Evolutionary conservation across 2,113 vertebrate species (phyloP).

Genomic region (Brienomyrus brachyistius): DNA sequence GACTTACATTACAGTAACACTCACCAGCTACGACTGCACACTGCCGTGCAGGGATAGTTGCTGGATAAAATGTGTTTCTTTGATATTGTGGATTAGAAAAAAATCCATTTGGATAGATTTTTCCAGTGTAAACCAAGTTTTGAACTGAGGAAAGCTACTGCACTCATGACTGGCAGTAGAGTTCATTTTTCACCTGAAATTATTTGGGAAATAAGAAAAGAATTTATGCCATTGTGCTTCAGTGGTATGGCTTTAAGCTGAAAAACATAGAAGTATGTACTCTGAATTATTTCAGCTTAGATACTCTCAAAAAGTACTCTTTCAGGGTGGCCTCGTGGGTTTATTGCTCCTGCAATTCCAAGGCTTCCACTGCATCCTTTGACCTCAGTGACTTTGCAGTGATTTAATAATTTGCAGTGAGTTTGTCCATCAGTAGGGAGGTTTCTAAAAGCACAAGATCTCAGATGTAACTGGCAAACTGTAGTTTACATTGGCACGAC

Average conservation of each 20-base stretch:
- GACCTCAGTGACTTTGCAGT: constrained; percentile 4
- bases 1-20: too few species aligned
- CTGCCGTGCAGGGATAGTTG: too few species aligned
- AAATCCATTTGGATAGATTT: neutral
- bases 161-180: neutral
- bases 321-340: neutral
- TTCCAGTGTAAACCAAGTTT: neutral
- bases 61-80: too few species aligned
- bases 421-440: neutral
- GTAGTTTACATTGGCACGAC: neutral
- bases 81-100: too few species aligned
- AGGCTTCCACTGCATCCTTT: neutral
- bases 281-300: neutral
- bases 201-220: neutral
- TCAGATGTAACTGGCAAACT: neutral
- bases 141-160: neutral
- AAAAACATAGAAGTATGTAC: neutral
- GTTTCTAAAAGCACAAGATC: neutral
- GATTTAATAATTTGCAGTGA: neutral
- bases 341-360: neutral
- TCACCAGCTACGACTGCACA: too few species aligned
- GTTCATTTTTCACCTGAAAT: neutral
- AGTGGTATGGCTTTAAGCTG: neutral
- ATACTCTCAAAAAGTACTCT: neutral
- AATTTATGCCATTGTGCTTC: neutral